Evolutionary conservation across 2,113 vertebrate genomes (phyloP).

Genomic region (Phycodurus eques): DNA sequence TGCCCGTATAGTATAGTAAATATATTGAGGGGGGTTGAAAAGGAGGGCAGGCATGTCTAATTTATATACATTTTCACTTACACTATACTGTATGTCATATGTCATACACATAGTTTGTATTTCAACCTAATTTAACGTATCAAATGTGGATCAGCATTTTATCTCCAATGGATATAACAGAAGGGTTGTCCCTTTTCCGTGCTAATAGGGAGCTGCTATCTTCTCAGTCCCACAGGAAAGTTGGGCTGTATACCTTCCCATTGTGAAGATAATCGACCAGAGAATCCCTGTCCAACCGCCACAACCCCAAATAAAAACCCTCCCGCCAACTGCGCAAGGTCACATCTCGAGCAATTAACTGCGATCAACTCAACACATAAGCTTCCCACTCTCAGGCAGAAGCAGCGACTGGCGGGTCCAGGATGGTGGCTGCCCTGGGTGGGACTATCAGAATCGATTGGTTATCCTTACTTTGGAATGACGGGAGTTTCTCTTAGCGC

Average conservation of each 20-base stretch:
- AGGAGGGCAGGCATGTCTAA: no score
- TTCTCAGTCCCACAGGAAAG: conserved; percentile 52
- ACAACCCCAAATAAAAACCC: conserved; percentile 49
- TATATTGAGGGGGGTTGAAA: no score
- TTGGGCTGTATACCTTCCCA: conserved; percentile 47
- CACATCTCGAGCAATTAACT: conserved; percentile 67
- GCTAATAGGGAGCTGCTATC: conserved; percentile 53
- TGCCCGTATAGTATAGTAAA: no score
- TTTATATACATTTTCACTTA: no score
- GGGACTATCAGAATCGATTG: conserved; percentile 59
- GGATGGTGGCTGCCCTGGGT: conserved; percentile 49
- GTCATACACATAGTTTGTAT: no score
- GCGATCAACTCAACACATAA: conserved; percentile 44
- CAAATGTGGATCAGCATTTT: not conserved
- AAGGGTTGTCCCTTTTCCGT: conserved; percentile 8
- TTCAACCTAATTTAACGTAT: no score
- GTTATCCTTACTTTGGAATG: conserved; percentile 67
- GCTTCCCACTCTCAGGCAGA: conserved; percentile 37
- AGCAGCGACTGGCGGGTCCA: conserved; percentile 30
- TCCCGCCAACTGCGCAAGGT: conserved; percentile 46
- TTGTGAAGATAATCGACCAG: conserved; percentile 53
- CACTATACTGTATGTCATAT: no score
- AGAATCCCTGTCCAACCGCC: conserved; percentile 51
- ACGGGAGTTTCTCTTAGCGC: conserved; percentile 37
- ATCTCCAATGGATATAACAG: not conserved